Evolutionary conservation across 2,113 vertebrate genomes (phyloP).

Genomic region (Cairina moschata): DNA sequence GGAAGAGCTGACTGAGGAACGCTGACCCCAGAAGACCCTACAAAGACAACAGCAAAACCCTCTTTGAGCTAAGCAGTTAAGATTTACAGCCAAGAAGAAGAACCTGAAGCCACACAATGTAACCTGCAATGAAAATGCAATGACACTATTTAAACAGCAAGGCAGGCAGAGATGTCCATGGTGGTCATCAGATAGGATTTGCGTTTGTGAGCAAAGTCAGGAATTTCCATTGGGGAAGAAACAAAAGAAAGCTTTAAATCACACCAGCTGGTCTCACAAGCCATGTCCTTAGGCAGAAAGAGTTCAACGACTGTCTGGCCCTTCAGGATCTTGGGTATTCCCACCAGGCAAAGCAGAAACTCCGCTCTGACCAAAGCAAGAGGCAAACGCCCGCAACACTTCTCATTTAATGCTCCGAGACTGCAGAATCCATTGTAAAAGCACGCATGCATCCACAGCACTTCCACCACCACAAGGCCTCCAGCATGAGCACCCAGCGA

Average conservation of each 20-base stretch:
- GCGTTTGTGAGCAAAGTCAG: neutral
- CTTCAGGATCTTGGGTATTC: neutral
- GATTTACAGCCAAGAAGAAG: neutral
- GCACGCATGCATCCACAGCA: rapidly evolving
- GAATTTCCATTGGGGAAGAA: neutral
- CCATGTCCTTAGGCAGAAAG: neutral
- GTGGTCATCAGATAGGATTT: neutral
- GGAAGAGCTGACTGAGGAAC: neutral
- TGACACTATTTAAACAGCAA: neutral
- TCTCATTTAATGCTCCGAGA: neutral
- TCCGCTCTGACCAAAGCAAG: neutral
- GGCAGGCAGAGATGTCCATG: neutral
- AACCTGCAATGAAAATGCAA: neutral
- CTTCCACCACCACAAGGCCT: neutral
- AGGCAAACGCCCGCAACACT: neutral
- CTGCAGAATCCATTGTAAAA: neutral
- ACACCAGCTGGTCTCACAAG: neutral
- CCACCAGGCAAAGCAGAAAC: neutral
- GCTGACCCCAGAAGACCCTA: neutral
- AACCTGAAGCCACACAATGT: neutral
- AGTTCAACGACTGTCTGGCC: neutral
- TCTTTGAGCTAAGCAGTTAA: neutral
- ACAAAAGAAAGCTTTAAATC: neutral
- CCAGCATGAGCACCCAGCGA: neutral
- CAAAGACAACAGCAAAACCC: neutral